Evolutionary conservation across 2,888 invertebrate genomes (phyloP).

Genomic region (Eupithecia vulgata): DNA sequence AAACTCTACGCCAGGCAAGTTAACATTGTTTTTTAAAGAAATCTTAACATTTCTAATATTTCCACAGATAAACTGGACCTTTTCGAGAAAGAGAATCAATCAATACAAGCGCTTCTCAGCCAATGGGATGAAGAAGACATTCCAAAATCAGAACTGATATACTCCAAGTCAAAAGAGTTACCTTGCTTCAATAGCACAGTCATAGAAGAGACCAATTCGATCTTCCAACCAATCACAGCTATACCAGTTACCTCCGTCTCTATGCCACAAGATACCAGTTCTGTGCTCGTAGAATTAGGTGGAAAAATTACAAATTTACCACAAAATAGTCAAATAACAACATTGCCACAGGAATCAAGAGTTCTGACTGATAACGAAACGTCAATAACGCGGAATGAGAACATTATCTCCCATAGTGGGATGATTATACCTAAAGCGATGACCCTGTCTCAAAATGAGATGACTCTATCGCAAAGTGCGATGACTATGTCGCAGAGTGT

Average conservation of each 20-base stretch:
- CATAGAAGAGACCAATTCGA: conserved; percentile 73
- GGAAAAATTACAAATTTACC: conserved; percentile 21
- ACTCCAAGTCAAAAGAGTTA: conserved; percentile 55
- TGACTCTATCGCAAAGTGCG: conserved; percentile 21
- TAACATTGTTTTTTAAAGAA: no score
- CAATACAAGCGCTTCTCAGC: conserved; percentile 74
- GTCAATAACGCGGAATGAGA: conserved; percentile 19
- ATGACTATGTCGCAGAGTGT: conserved; percentile 19
- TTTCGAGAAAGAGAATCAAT: conserved; percentile 73
- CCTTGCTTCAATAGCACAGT: conserved; percentile 72
- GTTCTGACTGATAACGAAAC: background rate
- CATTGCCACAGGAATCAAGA: background rate
- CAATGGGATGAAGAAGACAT: conserved; percentile 80
- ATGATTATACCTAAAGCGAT: conserved; percentile 19
- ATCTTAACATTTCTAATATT: conserved; percentile 11
- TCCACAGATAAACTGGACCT: conserved; percentile 71
- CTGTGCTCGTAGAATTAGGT: conserved; percentile 67
- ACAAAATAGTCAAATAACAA: background rate
- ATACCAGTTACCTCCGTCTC: conserved; percentile 58
- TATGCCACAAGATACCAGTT: conserved; percentile 57
- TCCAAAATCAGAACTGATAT: conserved; percentile 62
- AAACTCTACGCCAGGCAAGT: no score
- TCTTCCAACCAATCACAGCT: conserved; percentile 71
- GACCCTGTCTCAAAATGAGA: conserved; percentile 29
- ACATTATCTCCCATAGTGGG: conserved; percentile 19